phyloP scores from a whole-genome alignment of 2,888 invertebrate genomes.

The Aspidiotus destructor region DNA sequence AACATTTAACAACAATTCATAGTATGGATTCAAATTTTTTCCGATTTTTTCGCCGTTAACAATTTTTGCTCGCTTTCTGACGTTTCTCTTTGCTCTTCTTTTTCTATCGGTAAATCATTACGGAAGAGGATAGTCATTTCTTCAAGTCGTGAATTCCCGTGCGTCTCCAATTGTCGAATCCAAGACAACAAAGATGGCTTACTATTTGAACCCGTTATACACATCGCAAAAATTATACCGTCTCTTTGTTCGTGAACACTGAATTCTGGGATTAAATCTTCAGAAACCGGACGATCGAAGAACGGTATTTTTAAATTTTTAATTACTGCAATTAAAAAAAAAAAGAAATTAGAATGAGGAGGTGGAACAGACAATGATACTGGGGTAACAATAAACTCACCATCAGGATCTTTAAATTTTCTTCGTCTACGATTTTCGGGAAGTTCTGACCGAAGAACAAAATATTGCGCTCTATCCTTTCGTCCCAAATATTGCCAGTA shows the following conservation, averaged over 20 bases:
- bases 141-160: slow-evolving; percentile 62
- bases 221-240: slow-evolving; percentile 74
- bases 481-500: slow-evolving; percentile 64
- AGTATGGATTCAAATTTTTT: neutral
- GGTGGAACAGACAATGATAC: neutral
- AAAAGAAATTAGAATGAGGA: neutral
- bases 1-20: neutral
- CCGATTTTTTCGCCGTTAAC: neutral
- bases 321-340: slow-evolving; percentile 54
- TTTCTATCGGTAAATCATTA: slow-evolving; percentile 53
- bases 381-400: slow-evolving; percentile 18
- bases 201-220: slow-evolving; percentile 83
- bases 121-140: slow-evolving; percentile 67
- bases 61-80: too few relatives aligned
- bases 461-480: slow-evolving; percentile 68
- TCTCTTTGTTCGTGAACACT: slow-evolving; percentile 88
- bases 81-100: neutral
- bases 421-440: slow-evolving; percentile 43
- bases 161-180: slow-evolving; percentile 69
- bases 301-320: slow-evolving; percentile 53
- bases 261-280: slow-evolving; percentile 46
- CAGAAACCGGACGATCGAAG: slow-evolving; percentile 42
- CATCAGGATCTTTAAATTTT: slow-evolving; percentile 31
- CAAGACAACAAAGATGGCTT: slow-evolving; percentile 87
- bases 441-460: slow-evolving; percentile 65